These are phyloP conservation scores for Platyura marginata DNA, from an alignment of 1,140 invertebrate species.

Conservation along the genomic window DNA sequence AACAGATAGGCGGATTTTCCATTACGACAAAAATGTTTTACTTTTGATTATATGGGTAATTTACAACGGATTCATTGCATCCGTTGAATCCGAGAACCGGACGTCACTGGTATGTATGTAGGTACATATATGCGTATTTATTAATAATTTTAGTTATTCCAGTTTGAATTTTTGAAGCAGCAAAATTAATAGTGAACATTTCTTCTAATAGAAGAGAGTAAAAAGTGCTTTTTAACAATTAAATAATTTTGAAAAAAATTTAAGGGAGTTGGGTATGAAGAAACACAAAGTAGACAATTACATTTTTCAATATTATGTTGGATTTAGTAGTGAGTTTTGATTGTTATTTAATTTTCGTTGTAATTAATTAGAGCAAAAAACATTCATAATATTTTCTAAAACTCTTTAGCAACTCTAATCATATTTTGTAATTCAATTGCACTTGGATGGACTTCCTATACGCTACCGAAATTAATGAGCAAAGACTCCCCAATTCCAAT, in stretches of 20 bases:
- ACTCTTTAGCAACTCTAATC: not conserved
- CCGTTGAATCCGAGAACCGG: not conserved
- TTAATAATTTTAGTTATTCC: too few species aligned
- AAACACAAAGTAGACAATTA: too few species aligned
- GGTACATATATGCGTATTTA: too few species aligned
- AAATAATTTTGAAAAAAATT: slow-evolving; percentile 2
- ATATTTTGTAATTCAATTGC: not conserved
- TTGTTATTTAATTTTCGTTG: too few species aligned
- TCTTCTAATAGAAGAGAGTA: too few species aligned
- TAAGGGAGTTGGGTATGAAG: slow-evolving; percentile 29
- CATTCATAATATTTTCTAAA: too few species aligned
- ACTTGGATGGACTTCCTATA: not conserved
- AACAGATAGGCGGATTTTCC: too few species aligned
- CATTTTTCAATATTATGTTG: slow-evolving; percentile 11
- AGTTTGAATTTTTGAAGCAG: not conserved
- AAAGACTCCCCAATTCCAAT: not conserved
- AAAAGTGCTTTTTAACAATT: not conserved
- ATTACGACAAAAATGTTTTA: too few species aligned
- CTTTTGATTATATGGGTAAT: too few species aligned
- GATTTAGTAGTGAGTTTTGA: too few species aligned
- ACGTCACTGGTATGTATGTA: too few species aligned
- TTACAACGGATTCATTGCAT: not conserved
- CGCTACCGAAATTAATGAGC: not conserved
- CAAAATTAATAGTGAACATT: not conserved
- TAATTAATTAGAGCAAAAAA: too few species aligned